Evolutionary conservation across 2,888 invertebrate genomes (phyloP).

Genomic region (Brenthis ino): DNA sequence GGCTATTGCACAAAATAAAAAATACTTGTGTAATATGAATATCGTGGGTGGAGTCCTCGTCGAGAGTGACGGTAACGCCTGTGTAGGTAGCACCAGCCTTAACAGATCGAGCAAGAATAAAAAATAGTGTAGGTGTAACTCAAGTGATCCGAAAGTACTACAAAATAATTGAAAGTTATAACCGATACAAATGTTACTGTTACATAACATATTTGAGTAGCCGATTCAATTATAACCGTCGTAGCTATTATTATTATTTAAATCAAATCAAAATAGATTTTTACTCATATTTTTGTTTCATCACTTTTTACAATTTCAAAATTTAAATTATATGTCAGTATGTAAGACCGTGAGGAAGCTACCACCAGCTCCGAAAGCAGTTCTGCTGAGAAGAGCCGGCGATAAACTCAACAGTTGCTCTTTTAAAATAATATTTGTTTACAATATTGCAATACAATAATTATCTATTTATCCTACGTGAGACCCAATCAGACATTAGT

Average conservation of each 20-base stretch:
- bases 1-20: slow-evolving; percentile 47
- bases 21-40: slow-evolving; percentile 50
- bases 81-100: slow-evolving; percentile 62
- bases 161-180: slow-evolving; percentile 55
- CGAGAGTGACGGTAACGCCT: slow-evolving; percentile 45
- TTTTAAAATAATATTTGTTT: too few species aligned
- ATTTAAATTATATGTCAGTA: too few species aligned
- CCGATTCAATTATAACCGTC: neutral
- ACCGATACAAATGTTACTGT: slow-evolving; percentile 51
- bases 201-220: slow-evolving; percentile 34
- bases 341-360: too few species aligned
- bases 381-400: too few species aligned
- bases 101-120: slow-evolving; percentile 49
- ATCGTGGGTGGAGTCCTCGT: slow-evolving; percentile 67
- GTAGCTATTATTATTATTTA: neutral
- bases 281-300: too few species aligned
- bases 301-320: too few species aligned
- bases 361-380: too few species aligned
- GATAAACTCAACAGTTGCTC: too few species aligned
- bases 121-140: slow-evolving; percentile 58
- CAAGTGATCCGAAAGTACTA: slow-evolving; percentile 59
- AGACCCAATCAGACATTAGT: too few species aligned
- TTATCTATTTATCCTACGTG: too few species aligned
- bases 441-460: too few species aligned
- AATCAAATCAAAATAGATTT: too few species aligned